Evolutionary conservation across 2,888 invertebrate species (phyloP), one percentile per base, ranked within the genome.

Genomic region (Dendrolimus pini): DNA sequence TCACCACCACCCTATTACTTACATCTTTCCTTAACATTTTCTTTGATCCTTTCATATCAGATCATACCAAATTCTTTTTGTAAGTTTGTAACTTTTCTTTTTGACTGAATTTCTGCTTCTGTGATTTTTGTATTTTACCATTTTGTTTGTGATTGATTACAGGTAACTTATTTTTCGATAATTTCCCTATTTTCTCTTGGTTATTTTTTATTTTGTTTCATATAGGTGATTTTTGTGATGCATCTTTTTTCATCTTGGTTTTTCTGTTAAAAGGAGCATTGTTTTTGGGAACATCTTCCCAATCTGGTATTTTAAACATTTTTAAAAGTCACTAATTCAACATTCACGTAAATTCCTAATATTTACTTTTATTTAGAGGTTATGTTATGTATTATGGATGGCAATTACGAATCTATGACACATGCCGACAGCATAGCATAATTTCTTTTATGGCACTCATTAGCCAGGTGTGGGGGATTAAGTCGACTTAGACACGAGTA

Each of bases 221-320:
- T 18, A 56, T 10, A 56, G 52, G 8, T 41, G n/a, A 56, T 41
- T 12, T 30, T 30, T 30, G 30, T 30, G 30, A 30, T 30, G 30
- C 30, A 30, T 30, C 3, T 3, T 30, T 30, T 30, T 30, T 30
- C 30, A 30, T 30, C 30, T 61, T 62, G 13, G 41, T n/a, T 54
- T 57, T 61, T 54, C 59, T 61, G 54, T 12, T 61, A 54, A 66
- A 60, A 41, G n/a, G 2, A 41, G 59, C 55, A 52, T 61, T 61
- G 8, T 54, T 60, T 57, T 66, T 70, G 7, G 69, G 64, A 30
- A 69, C 67, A 63, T 70, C 72, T 18, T 74, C 77, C 77, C 77
- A 78, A 14, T 68, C 63, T 52, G 69, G 69, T 41, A 63, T 66
- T 66, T 59, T 67, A 63, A 78, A 78, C 68, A 70, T 71, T 56